phyloP scores from a whole-genome alignment of 2,797 vertebrate genomes.

The Karalla daura region DNA sequence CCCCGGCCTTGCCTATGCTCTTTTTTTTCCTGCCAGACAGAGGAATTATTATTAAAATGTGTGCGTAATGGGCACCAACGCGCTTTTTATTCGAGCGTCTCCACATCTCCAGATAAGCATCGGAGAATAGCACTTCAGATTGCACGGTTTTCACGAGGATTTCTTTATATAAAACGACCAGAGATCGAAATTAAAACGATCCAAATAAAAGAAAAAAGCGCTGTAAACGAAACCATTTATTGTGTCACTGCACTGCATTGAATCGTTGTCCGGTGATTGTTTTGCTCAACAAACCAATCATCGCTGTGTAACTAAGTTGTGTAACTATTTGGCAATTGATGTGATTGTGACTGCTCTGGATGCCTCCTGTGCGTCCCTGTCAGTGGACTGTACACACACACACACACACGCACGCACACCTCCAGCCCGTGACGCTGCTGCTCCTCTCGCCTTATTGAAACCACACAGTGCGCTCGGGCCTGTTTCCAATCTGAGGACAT shows the following conservation, averaged over 20 bases:
- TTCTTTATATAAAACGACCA: slow-evolving; percentile 26
- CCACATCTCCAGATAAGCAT: slow-evolving; percentile 34
- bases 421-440: slow-evolving; percentile 49
- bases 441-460: slow-evolving; percentile 67
- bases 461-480: slow-evolving; percentile 71
- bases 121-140: slow-evolving; percentile 11
- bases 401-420: too few relatives aligned
- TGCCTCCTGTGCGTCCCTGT: too few relatives aligned
- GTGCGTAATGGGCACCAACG: slow-evolving; percentile 3
- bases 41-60: slow-evolving; percentile 21
- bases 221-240: too few relatives aligned
- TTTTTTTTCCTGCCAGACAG: slow-evolving; percentile 42
- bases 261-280: too few relatives aligned
- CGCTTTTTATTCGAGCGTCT: slow-evolving; percentile 33
- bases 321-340: too few relatives aligned
- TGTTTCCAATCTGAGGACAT: slow-evolving; percentile 85
- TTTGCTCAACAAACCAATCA: too few relatives aligned
- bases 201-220: too few relatives aligned
- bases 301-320: too few relatives aligned
- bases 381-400: too few relatives aligned
- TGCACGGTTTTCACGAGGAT: slow-evolving; percentile 12
- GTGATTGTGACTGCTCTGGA: too few relatives aligned
- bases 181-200: slow-evolving; percentile 41
- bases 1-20: too few relatives aligned
- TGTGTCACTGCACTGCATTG: too few relatives aligned